These are phyloP conservation scores for Drymodes brunneopygia DNA, from an alignment of 2,113 vertebrate species.

Conservation along the genomic window DNA sequence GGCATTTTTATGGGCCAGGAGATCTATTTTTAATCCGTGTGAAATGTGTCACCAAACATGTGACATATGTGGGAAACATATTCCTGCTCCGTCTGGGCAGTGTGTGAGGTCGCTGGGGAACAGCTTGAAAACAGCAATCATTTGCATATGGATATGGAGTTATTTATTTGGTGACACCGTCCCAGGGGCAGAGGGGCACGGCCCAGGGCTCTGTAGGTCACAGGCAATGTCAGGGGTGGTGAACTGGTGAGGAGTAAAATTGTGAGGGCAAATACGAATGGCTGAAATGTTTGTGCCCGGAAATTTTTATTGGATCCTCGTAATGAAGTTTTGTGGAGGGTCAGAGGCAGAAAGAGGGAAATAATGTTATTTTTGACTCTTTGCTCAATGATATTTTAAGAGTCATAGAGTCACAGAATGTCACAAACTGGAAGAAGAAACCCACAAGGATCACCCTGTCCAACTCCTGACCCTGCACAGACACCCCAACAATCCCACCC, in stretches of 20 bases:
- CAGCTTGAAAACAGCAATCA: constrained; percentile 44
- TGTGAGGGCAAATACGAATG: background rate
- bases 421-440: background rate
- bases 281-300: background rate
- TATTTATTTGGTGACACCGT: background rate
- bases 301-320: background rate
- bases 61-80: constrained; percentile 44
- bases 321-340: background rate
- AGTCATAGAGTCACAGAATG: background rate
- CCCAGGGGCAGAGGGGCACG: background rate
- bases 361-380: background rate
- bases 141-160: constrained; percentile 10
- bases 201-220: background rate
- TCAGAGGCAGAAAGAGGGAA: background rate
- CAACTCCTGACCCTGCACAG: background rate
- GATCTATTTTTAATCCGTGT: background rate
- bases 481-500: background rate
- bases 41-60: constrained; percentile 39
- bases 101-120: background rate
- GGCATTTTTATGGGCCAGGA: background rate
- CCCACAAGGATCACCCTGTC: background rate
- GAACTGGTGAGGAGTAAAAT: background rate
- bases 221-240: background rate
- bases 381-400: background rate
- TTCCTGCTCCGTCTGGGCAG: constrained; percentile 24